Base-by-base conservation (phyloP, 2,113 vertebrate species). In the Melanostigma gelatinosum region DNA sequence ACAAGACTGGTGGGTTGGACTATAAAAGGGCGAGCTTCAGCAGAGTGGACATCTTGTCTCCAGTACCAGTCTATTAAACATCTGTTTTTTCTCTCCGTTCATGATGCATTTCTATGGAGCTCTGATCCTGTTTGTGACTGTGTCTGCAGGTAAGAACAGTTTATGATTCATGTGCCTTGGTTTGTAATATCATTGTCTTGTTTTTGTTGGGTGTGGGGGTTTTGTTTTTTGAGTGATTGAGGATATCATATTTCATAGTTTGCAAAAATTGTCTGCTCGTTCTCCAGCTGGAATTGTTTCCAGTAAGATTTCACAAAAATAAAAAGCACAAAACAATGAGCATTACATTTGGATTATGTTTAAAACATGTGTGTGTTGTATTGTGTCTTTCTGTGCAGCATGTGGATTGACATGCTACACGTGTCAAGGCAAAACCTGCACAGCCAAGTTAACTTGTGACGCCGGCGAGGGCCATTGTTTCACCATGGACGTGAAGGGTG, bases 401-500 rank as follows among this genome's bases (percentile, higher is more conserved):
- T 60, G 57, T 18, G 57, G 27, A 34, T 7, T 60, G 27, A 34
- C 2, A 3, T 60, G 57, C 57, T 60, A 29, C 55, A 0, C 0
- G 4, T 60, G 55, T 34, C 6, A 1, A 12, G 13, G 63, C 13
- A 18, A 46, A 27, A 3, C 1, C 40, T 66, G 63, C 55, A 3
- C 12, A 1, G 2, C 0, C 1, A 58, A 2, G 5, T 0, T 0
- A 65, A 90, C 55, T 20, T 85, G 52, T 89, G 5, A 24, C 63
- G 1, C 1, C 0, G 0, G 1, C 3, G 0, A 4, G 0, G 13
- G 46, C n/a, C 40, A 13, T 4, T 66, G 63, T 66, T 0, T 4
- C n/a, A 2, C 0, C n/a, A 0, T 0, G 13, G 0, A 16, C 4
- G 0, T 8, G 8, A 5, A 9, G 0, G 24, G 64, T 66, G 24